A percentile compares a stretch with the other conserved stretches of the same genome.
These are phyloP conservation scores for Enhydra lutris DNA, from an alignment of 2,113 vertebrate species.

Conservation along the genomic window DNA sequence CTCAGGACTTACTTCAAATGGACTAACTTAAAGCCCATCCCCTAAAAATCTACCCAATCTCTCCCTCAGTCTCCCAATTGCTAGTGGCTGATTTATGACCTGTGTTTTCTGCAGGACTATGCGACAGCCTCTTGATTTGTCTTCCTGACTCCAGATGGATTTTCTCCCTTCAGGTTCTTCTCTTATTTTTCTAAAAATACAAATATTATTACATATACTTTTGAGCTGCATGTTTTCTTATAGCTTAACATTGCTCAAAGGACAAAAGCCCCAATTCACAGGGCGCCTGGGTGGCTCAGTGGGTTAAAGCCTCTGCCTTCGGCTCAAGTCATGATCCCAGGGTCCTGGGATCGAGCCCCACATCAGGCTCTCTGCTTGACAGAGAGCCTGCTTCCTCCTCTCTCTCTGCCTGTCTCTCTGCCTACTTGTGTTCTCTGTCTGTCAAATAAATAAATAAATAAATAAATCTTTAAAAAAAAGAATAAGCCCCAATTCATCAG, in stretches of 20 bases:
- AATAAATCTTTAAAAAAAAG: too few species aligned
- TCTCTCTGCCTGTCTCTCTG: too few species aligned
- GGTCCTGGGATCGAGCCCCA: too few species aligned
- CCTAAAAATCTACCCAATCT: neutral
- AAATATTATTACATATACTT: neutral
- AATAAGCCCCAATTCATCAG: neutral
- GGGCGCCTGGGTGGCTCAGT: too few species aligned
- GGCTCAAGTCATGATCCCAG: too few species aligned
- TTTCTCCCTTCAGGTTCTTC: neutral
- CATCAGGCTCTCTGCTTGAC: too few species aligned
- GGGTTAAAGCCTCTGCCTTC: too few species aligned
- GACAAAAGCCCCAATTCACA: neutral
- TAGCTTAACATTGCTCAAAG: neutral
- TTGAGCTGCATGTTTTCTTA: neutral
- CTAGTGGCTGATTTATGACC: neutral
- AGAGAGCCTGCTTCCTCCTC: too few species aligned
- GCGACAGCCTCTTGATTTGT: neutral
- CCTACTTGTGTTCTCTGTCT: too few species aligned
- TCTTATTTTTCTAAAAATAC: neutral
- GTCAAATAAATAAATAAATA: too few species aligned
- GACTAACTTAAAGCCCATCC: neutral
- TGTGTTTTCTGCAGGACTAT: neutral
- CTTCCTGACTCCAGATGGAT: neutral
- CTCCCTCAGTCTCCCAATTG: neutral
- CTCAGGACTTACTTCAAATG: neutral